These are phyloP conservation scores for Bufo gargarizans DNA, from an alignment of 2,113 vertebrate genomes.

Conservation along the genomic window DNA sequence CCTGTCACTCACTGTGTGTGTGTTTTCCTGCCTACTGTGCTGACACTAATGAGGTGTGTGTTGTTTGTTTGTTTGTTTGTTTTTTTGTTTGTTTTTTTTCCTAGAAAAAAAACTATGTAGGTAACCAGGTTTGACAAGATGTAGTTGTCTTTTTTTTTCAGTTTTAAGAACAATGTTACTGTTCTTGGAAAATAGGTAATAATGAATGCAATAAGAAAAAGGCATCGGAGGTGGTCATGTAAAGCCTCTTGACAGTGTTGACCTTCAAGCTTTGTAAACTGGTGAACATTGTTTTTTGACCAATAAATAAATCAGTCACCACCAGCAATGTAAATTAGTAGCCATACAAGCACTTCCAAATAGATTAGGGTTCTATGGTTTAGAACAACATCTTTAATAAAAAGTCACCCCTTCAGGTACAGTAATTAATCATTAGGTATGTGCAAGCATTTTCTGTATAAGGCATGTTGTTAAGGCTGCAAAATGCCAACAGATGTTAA, in stretches of 20 bases:
- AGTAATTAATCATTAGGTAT: conserved; percentile 53
- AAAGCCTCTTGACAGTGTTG: conserved; percentile 6
- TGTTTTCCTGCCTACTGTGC: too few relatives aligned
- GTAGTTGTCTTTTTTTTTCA: too few relatives aligned
- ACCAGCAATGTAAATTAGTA: conserved; percentile 42
- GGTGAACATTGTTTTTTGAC: neutral
- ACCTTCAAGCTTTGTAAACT: conserved; percentile 6
- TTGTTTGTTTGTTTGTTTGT: too few relatives aligned
- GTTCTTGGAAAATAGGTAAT: neutral
- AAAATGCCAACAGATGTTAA: conserved; percentile 57
- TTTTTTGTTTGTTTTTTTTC: too few relatives aligned
- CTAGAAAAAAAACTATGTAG: too few relatives aligned
- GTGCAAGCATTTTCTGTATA: conserved; percentile 48
- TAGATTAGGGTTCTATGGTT: conserved; percentile 38
- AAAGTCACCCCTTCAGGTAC: conserved; percentile 45
- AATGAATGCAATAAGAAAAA: neutral
- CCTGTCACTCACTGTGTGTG: too few relatives aligned
- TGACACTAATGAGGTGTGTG: too few relatives aligned
- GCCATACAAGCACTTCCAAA: conserved; percentile 29
- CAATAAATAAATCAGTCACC: conserved; percentile 37
- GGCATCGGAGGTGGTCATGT: neutral
- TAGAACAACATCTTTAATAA: conserved; percentile 49
- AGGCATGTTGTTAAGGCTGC: conserved; percentile 54
- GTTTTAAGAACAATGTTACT: too few relatives aligned
- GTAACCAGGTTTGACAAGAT: too few relatives aligned